Base-by-base conservation (phyloP, 2,113 vertebrate species). In the Trogon melanurus region DNA sequence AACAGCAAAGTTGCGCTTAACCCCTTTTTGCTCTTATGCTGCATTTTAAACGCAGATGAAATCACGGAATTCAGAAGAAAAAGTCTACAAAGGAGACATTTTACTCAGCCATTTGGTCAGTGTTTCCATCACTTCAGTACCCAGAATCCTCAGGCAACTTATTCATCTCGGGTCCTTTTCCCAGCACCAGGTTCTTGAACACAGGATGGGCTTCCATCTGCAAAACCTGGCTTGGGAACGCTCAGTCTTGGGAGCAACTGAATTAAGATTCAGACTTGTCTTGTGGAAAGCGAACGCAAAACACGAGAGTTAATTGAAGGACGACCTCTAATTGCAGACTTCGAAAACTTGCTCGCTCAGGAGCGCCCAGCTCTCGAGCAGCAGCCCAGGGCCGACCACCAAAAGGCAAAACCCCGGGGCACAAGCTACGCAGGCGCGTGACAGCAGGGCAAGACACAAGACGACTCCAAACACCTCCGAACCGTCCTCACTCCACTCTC, bases 81-180 rank as follows among this genome's bases (percentile, higher is more conserved):
- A 94, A 84, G n/a, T 47, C 83, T 34, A 95, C 92, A 96, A 92
- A 95, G 95, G 60, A 80, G 91, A 90, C 93, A 94, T 95, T 94
- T 85, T 91, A 21, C 70, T 97, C 86, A 76, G 90, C 88, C 79
- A 20, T 66, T 92, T 29, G 79, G 36, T 96, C 94, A 96, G 74
- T 75, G 73, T 95, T 96, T 95, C 97, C 95, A 96, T 85, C 93
- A 84, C 97, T 95, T 97, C 97, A 97, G 94, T 95, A 97, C 87
- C 96, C 95, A 93, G 91, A 91, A 90, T 85, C 85, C 94, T 87
- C 83, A 75, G 56, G 72, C 56, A 89, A 95, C 60, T 93, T 74
- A 76, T 81, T 93, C 81, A 75, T 50, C 85, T 80, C 14, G 71
- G 79, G 91, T 36, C 69, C 88, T 84, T 54, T 34, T 47, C 88